Percentiles rank a stretch among this genome's conserved stretches.
Conservation (phyloP, 2,888 invertebrate species). For the Eledone cirrhosa region DNA sequence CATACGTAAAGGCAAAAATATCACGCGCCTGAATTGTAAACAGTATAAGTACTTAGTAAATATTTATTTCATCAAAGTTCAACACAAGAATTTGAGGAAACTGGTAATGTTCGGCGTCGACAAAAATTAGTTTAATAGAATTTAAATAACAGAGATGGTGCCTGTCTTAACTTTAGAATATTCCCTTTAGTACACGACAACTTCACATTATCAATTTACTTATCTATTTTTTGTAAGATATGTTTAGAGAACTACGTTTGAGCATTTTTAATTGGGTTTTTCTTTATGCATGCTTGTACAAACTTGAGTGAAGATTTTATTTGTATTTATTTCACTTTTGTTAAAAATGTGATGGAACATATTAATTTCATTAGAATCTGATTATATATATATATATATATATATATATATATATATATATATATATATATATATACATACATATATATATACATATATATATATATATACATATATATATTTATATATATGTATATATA, state of each 20-base stretch:
- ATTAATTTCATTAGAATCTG: neutral
- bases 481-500: neutral
- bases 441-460: neutral
- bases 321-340: neutral
- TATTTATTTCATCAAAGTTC: too few species aligned
- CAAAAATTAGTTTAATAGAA: too few species aligned
- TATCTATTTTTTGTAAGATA: too few species aligned
- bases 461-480: neutral
- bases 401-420: slow-evolving; percentile 13
- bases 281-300: neutral
- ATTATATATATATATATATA: neutral
- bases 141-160: too few species aligned
- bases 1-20: too few species aligned
- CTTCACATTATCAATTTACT: neutral
- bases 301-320: neutral
- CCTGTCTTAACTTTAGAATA: too few species aligned
- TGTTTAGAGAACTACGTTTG: neutral
- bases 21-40: too few species aligned
- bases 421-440: neutral
- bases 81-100: too few species aligned
- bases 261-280: too few species aligned
- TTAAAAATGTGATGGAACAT: neutral
- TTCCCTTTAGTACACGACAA: too few species aligned
- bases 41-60: too few species aligned
- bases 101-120: too few species aligned